Evolutionary conservation across 2,113 vertebrate species (phyloP), one percentile per base, ranked within the genome.

Genomic region (Rhinogobius similis): DNA sequence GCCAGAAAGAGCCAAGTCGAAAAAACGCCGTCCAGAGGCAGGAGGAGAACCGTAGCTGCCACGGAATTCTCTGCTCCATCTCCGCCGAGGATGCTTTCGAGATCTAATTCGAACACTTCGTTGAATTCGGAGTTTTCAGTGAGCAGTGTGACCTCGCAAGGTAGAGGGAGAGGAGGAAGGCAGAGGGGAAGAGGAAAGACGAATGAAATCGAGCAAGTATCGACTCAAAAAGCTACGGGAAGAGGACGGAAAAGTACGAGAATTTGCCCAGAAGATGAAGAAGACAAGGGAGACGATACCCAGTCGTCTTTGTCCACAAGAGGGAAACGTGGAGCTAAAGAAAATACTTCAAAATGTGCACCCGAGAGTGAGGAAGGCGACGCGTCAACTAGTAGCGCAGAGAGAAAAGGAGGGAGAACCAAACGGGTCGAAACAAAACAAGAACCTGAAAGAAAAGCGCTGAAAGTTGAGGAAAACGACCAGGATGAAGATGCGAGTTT

Each of bases 41-140:
- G 62, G n/a, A 81, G 86, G 39, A 78, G 68, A 27, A 86, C 82
- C 0, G 69, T 53, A 13, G 83, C 80, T 36, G 59, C 62, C n/a
- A 11, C 18, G 26, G 69, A 78, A 50, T 14, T 55, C 18, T 2
- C 53, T 21, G 53, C 12, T 56, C 16, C 58, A 10, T 43, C 77
- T 29, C 75, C 24, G 27, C 73, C 27, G 43, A 76, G 68, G 64
- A 63, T 62, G 26, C 76, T 66, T 0, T 85, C 76, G 0, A 82
- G 76, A 24, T 82, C 87, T 1, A 86, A 67, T 70, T 87, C 83
- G 2, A 79, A 69, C 46, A 86, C 63, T 58, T 87, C 91, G 0
- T 64, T 82, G 12, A 75, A 67, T 62, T 81, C 84, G 0, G 87
- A 87, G 36, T 55, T 79, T 18, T 87, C 86, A 9, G 68, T 67